Conservation (phyloP, 2,888 invertebrate species). For the Agrypnus murinus region DNA sequence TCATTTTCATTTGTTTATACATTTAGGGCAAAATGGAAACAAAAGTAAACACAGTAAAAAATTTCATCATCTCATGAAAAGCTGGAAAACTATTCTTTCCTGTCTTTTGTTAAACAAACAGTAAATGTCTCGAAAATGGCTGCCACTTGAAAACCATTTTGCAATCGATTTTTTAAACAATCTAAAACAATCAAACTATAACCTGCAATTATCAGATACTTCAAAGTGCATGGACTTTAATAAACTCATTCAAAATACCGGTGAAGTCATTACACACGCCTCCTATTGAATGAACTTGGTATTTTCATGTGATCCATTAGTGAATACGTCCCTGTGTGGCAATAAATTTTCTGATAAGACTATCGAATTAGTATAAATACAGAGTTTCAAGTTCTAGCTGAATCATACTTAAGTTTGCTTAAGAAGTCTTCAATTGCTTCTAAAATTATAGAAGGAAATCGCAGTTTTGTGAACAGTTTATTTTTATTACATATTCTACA, state of each 20-base stretch:
- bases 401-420: conserved; percentile 14
- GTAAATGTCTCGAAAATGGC: too few relatives aligned
- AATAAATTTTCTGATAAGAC: conserved; percentile 31
- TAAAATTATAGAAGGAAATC: neutral
- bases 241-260: conserved; percentile 6
- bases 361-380: conserved; percentile 30
- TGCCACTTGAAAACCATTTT: neutral
- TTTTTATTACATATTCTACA: conserved; percentile 12
- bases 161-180: neutral
- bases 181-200: neutral
- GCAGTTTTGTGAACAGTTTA: conserved; percentile 3
- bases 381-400: neutral
- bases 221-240: conserved; percentile 1
- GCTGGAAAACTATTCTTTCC: too few relatives aligned
- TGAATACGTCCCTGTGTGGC: conserved; percentile 23
- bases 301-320: conserved; percentile 22
- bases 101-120: too few relatives aligned
- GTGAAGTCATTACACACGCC: conserved; percentile 22
- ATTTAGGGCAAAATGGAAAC: too few relatives aligned
- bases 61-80: too few relatives aligned
- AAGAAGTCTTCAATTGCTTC: neutral
- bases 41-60: too few relatives aligned
- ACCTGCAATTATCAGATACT: conserved; percentile 11
- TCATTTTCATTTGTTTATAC: too few relatives aligned
- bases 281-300: conserved; percentile 10